phyloP scores from a whole-genome alignment of 2,888 invertebrate species.

The Scelioninae gen. 2 region DNA sequence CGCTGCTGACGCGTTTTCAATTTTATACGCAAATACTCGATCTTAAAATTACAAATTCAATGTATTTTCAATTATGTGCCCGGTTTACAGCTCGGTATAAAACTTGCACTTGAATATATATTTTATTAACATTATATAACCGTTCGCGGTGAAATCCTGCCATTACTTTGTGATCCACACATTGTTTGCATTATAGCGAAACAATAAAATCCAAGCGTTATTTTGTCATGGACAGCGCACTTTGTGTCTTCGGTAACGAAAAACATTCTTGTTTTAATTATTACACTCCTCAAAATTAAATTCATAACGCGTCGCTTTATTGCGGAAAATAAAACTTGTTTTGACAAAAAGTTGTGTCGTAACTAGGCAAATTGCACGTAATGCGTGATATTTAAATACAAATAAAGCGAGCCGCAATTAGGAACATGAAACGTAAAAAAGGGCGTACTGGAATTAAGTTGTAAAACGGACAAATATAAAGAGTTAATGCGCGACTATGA shows the following conservation, averaged over 20 bases:
- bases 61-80: conserved; percentile 9
- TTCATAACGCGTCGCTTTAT: not conserved
- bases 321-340: no score
- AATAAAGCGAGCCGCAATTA: conserved; percentile 8
- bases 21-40: conserved; percentile 14
- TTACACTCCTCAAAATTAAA: conserved; percentile 9
- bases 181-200: conserved; percentile 4
- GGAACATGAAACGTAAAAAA: not conserved
- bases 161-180: conserved; percentile 13
- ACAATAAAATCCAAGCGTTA: conserved; percentile 9
- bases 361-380: conserved; percentile 9
- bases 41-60: not conserved
- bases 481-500: not conserved
- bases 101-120: not conserved
- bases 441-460: conserved; percentile 24
- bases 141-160: conserved; percentile 15
- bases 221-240: not conserved
- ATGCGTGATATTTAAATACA: conserved; percentile 9
- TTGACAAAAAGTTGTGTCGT: conserved; percentile 33
- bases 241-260: not conserved
- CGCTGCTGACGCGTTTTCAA: not conserved
- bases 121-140: conserved; percentile 31
- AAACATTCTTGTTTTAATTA: conserved; percentile 1
- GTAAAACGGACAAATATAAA: conserved; percentile 10
- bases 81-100: conserved; percentile 10